These are phyloP conservation scores for Ellobium chinense DNA, from an alignment of 2,888 invertebrate genomes.

Conservation along the genomic window DNA sequence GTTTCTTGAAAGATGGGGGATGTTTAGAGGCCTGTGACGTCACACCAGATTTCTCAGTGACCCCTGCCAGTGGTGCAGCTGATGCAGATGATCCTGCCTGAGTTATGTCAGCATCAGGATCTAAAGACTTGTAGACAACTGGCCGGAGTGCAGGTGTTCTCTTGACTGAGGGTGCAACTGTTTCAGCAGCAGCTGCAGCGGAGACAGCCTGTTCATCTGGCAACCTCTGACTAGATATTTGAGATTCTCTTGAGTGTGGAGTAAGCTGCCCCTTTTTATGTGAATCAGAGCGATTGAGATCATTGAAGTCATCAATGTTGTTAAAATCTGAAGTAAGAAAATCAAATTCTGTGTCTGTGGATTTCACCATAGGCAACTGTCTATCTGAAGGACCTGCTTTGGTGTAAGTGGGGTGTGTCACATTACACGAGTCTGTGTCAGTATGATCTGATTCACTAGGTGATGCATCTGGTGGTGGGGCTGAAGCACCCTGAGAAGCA, in stretches of 20 bases:
- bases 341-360: constrained; percentile 71
- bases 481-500: constrained; percentile 47
- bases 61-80: background rate
- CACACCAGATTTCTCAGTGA: background rate
- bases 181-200: constrained; percentile 28
- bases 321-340: constrained; percentile 72
- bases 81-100: background rate
- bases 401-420: constrained; percentile 57
- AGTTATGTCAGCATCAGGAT: background rate
- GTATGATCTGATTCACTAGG: constrained; percentile 65
- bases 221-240: background rate
- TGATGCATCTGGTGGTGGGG: constrained; percentile 51
- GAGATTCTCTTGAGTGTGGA: background rate
- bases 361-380: constrained; percentile 61
- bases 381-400: constrained; percentile 29
- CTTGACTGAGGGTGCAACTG: background rate
- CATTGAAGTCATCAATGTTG: constrained; percentile 69
- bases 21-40: constrained; percentile 12
- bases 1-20: constrained; percentile 25
- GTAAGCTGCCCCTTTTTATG: background rate
- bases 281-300: constrained; percentile 59
- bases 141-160: constrained; percentile 26
- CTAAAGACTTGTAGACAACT: constrained; percentile 38
- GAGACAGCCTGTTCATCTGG: constrained; percentile 8
- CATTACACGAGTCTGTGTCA: constrained; percentile 69